A percentile compares a stretch with the other conserved stretches of the same genome.
phyloP scores from a whole-genome alignment of 2,888 invertebrate genomes.

The Gortyna flavago region DNA sequence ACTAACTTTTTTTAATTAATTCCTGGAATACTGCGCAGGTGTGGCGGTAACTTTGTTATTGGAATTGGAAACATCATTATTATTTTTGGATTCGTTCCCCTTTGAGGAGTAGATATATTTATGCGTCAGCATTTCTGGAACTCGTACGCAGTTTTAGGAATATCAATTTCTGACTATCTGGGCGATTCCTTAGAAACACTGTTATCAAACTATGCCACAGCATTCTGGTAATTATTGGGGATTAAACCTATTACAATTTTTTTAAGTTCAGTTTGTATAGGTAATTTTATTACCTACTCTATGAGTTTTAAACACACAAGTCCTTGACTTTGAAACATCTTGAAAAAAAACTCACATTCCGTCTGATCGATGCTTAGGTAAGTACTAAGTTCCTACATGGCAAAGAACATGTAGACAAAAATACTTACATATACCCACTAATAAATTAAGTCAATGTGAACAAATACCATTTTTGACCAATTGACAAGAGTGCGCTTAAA shows the following conservation, averaged over 20 bases:
- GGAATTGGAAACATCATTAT: background rate
- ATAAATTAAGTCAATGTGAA: background rate
- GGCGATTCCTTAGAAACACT: background rate
- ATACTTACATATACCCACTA: background rate
- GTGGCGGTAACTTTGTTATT: slow-evolving; percentile 13
- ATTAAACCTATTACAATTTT: background rate
- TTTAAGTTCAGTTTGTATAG: background rate
- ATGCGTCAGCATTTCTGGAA: slow-evolving; percentile 33
- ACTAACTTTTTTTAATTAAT: background rate
- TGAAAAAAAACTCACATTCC: background rate
- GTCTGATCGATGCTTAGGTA: no score
- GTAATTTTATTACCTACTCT: background rate
- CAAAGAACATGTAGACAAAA: no score
- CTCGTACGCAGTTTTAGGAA: slow-evolving; percentile 1
- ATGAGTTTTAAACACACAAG: background rate
- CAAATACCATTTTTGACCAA: background rate
- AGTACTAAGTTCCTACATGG: no score
- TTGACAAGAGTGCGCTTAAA: background rate
- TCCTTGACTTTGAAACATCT: background rate
- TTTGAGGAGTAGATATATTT: background rate
- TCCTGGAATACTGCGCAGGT: slow-evolving; percentile 43
- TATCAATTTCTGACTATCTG: background rate
- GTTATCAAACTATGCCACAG: background rate
- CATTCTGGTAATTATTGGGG: background rate
- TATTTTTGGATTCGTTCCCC: background rate